Base-by-base conservation (phyloP, 2,797 vertebrate species). In the Tenualosa thibaudeaui region DNA sequence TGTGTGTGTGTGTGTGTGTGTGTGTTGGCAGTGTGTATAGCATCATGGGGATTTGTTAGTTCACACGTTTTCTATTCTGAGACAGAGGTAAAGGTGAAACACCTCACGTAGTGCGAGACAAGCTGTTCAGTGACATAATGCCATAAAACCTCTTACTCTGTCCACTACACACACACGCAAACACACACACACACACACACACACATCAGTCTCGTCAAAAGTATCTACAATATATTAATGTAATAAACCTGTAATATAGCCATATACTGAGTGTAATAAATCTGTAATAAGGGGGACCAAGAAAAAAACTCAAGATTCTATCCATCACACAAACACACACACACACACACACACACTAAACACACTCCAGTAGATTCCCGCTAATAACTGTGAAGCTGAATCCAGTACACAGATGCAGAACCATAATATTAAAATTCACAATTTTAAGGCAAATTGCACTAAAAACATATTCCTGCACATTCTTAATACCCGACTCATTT, bases 141-240 rank as follows among this genome's bases (percentile, higher is more conserved):
- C 56, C 56, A 58, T 19, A 19, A 22, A 58, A 22, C 56, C 56
- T 19, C 56, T 0, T 6, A 75, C 68, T 75, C 37, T 31, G 31
- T 40, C 62, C 82, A 81, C 86, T 71, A 87, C 22, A 86, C 84
- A 58, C 24, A 65, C 8, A 26, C 62, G 12, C 0, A 13, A 13
- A 15, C 51, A 53, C 51, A 53, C 51, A 15, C 62, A 65, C 24
- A 65, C 8, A 26, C 62, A 26, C 0, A 13, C 51, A 15, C 51
- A 53, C 51, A 53, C 51, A 15, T 10, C 8, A 10, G 31, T 31
- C 31, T 31, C 31, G 31, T 31, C 31, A 31, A 31, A 31, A 31
- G 31, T 31, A 31, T 31, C 46, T 46, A 7, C 7, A 46, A 46
- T 46, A 46, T 3, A 46, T 46, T 3, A 46, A 46, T 46, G 56